Percentiles rank a stretch among this genome's conserved stretches.
phyloP scores from a whole-genome alignment of 2,888 invertebrate genomes.

The Oscheius sp. region DNA sequence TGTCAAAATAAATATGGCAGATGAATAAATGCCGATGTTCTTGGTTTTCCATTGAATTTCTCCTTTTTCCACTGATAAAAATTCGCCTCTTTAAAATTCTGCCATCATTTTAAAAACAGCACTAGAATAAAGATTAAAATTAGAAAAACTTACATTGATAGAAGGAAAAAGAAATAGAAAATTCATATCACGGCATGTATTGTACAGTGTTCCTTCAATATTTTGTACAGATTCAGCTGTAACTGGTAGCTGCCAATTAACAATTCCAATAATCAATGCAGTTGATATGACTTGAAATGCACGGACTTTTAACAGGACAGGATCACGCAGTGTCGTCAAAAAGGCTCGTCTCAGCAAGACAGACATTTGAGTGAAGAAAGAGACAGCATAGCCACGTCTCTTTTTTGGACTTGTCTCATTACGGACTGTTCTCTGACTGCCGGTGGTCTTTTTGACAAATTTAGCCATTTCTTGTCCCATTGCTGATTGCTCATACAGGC shows the following conservation, averaged over 20 bases:
- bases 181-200: slow-evolving; percentile 81
- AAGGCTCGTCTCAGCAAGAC: slow-evolving; percentile 91
- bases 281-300: slow-evolving; percentile 84
- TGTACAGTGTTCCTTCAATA: slow-evolving; percentile 67
- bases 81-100: no score
- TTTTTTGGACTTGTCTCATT: neutral
- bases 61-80: no score
- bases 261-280: slow-evolving; percentile 57
- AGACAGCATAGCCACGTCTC: slow-evolving; percentile 81
- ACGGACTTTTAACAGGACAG: slow-evolving; percentile 88
- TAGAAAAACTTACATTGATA: slow-evolving; percentile 83
- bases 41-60: no score
- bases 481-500: neutral
- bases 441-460: neutral
- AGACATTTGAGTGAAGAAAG: slow-evolving; percentile 87
- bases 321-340: slow-evolving; percentile 89
- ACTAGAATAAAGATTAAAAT: no score
- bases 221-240: slow-evolving; percentile 57
- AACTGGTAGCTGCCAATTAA: slow-evolving; percentile 55
- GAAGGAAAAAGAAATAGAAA: slow-evolving; percentile 93
- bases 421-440: neutral
- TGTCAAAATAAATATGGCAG: no score
- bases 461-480: slow-evolving; percentile 4
- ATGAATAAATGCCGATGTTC: no score
- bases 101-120: no score